Evolutionary conservation across 2,113 vertebrate species (phyloP).

Genomic region (Castor canadensis): DNA sequence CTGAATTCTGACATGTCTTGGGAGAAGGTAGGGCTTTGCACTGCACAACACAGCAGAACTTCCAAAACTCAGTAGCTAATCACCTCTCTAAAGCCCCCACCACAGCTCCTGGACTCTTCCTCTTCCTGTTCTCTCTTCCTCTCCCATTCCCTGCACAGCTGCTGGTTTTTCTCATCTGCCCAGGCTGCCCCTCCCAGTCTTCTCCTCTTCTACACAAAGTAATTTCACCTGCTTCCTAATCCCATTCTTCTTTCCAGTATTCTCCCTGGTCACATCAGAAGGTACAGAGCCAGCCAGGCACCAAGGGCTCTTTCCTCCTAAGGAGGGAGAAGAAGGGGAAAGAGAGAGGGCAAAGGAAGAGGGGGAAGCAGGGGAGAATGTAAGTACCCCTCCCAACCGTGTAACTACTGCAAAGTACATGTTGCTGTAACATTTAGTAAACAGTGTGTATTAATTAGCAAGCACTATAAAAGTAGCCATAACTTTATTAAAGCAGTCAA

Average conservation of each 20-base stretch:
- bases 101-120: rapidly evolving
- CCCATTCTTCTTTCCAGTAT: background rate
- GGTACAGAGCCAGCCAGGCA: background rate
- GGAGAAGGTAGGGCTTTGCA: background rate
- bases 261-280: background rate
- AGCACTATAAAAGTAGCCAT: background rate
- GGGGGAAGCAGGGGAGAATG: background rate
- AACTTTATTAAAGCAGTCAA: background rate
- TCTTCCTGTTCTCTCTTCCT: background rate
- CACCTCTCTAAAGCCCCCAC: background rate
- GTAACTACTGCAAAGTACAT: background rate
- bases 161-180: background rate
- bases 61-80: background rate
- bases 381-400: background rate
- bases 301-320: background rate
- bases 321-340: background rate
- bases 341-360: background rate
- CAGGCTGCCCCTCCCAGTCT: background rate
- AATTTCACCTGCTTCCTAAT: background rate
- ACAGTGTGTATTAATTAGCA: background rate
- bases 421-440: background rate
- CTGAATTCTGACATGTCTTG: conserved; percentile 41
- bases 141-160: background rate
- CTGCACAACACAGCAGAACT: background rate
- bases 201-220: background rate